Conservation (phyloP, 2,797 vertebrate genomes). For the Discoglossus pictus region DNA sequence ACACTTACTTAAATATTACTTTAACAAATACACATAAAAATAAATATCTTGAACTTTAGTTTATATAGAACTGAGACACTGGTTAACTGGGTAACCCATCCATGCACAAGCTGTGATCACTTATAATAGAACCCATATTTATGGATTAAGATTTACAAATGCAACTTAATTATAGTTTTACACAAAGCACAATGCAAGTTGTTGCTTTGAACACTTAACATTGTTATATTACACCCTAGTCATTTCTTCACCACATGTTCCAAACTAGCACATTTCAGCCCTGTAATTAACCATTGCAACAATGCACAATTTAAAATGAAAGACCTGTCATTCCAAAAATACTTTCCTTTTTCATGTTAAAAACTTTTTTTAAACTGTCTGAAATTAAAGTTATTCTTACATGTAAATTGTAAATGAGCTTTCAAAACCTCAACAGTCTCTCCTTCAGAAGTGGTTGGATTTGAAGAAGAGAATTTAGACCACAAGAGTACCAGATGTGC, state of each 20-base stretch:
- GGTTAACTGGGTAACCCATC: no score
- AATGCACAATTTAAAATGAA: slow-evolving; percentile 21
- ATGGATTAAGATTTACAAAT: no score
- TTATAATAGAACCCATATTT: no score
- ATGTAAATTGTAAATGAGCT: slow-evolving; percentile 13
- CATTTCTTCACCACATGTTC: background rate
- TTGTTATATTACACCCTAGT: no score
- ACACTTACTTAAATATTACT: no score
- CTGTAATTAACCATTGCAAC: slow-evolving; percentile 17
- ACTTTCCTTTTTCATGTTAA: slow-evolving; percentile 9
- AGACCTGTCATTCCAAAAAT: slow-evolving; percentile 32
- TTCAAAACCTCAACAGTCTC: slow-evolving; percentile 25
- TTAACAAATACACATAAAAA: no score
- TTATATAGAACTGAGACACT: no score
- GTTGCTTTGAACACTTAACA: no score
- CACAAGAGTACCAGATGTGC: slow-evolving; percentile 7
- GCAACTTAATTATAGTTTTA: no score
- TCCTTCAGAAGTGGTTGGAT: slow-evolving; percentile 6
- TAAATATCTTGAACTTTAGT: no score
- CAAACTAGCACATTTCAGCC: background rate
- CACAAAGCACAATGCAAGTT: no score
- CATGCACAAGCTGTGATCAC: no score
- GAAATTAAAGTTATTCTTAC: slow-evolving; percentile 22
- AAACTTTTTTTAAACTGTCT: slow-evolving; percentile 3
- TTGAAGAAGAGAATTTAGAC: background rate